Evolutionary conservation across 2,888 invertebrate genomes (phyloP).

Genomic region (Amorpha juglandis): DNA sequence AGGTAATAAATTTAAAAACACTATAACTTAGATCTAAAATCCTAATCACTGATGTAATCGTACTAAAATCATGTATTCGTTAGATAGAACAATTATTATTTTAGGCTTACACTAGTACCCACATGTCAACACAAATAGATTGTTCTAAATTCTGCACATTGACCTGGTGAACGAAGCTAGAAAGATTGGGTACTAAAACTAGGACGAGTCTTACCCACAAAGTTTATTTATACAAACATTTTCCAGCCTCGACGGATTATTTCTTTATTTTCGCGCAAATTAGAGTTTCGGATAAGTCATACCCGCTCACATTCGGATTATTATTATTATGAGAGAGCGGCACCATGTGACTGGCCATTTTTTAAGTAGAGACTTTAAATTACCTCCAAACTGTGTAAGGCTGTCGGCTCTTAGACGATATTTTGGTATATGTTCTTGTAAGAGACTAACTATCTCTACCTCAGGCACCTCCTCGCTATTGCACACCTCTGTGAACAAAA

Average conservation of each 20-base stretch:
- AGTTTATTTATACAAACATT: slow-evolving; percentile 4
- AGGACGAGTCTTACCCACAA: slow-evolving; percentile 39
- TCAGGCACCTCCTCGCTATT: slow-evolving; percentile 96
- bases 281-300: not conserved
- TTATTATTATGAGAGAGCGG: not conserved
- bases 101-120: not conserved
- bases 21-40: too few relatives aligned
- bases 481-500: slow-evolving; percentile 91
- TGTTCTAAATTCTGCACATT: slow-evolving; percentile 58
- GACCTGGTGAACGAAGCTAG: slow-evolving; percentile 55
- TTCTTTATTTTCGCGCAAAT: not conserved
- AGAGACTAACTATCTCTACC: slow-evolving; percentile 97
- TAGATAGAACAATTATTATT: not conserved
- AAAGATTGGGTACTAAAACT: slow-evolving; percentile 50
- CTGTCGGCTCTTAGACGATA: slow-evolving; percentile 97
- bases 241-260: not conserved
- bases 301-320: not conserved
- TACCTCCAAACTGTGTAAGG: slow-evolving; percentile 95
- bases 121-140: slow-evolving; percentile 41
- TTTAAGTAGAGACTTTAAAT: slow-evolving; percentile 47
- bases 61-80: too few relatives aligned
- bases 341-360: not conserved
- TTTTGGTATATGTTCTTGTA: slow-evolving; percentile 97
- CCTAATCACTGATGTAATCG: too few relatives aligned
- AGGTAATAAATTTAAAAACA: too few relatives aligned